These are phyloP conservation scores for Aphelinus certus DNA, from an alignment of 1,140 invertebrate genomes.

Conservation along the genomic window DNA sequence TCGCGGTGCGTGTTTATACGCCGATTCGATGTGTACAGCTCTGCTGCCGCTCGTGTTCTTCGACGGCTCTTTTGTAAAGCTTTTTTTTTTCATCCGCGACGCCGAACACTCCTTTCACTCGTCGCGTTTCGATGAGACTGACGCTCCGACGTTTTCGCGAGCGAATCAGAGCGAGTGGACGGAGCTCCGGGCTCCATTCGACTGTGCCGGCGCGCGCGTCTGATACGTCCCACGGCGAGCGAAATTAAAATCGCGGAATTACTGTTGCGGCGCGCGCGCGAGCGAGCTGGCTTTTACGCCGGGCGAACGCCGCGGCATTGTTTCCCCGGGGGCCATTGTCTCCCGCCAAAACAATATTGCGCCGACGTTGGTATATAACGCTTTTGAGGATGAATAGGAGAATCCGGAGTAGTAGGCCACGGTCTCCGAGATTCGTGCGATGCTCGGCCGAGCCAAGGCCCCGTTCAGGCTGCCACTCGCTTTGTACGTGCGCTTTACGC, in stretches of 20 bases:
- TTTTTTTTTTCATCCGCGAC: neutral
- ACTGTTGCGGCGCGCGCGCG: neutral
- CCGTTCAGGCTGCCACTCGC: too few relatives aligned
- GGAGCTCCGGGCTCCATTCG: too few relatives aligned
- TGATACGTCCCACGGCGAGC: too few relatives aligned
- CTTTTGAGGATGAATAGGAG: constrained; percentile 22
- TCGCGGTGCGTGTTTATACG: too few relatives aligned
- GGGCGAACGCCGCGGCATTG: constrained; percentile 24
- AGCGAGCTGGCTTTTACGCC: neutral
- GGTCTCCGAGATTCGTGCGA: constrained; percentile 5
- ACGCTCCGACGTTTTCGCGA: constrained; percentile 9
- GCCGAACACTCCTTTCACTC: constrained; percentile 21
- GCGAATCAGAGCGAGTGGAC: neutral
- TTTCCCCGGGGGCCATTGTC: constrained; percentile 17
- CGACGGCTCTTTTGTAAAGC: neutral
- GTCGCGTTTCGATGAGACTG: neutral
- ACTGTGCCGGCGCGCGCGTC: too few relatives aligned
- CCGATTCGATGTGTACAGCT: too few relatives aligned
- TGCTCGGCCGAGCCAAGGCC: too few relatives aligned
- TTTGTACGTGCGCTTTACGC: too few relatives aligned
- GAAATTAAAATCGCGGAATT: constrained; percentile 21
- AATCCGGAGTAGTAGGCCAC: constrained; percentile 24
- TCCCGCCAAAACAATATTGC: constrained; percentile 16
- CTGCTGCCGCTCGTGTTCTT: too few relatives aligned
- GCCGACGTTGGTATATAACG: too few relatives aligned